Conservation (phyloP, 2,888 invertebrate species). For the Listrodromus nycthemerus region DNA sequence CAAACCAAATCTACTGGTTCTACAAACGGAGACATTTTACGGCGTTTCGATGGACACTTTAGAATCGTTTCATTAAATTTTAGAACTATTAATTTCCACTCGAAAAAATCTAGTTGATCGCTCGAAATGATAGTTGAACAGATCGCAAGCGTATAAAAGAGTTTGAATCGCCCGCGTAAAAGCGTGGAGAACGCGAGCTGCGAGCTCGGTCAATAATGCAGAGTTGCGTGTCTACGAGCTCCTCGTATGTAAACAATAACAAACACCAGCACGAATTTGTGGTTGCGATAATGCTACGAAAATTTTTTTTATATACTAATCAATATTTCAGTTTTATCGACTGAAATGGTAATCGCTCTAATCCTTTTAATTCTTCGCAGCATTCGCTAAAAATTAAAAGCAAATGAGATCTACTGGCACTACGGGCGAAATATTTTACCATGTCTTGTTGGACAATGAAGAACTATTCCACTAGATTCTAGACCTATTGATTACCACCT, state of each 20-base stretch:
- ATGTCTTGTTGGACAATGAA: background rate
- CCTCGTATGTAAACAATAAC: constrained; percentile 33
- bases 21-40: background rate
- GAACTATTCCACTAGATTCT: background rate
- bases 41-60: background rate
- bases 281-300: too few relatives aligned
- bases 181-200: background rate
- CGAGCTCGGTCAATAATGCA: constrained; percentile 45
- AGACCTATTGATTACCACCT: background rate
- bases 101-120: background rate
- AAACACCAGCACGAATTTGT: background rate
- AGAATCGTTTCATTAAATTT: background rate
- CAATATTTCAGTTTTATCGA: too few relatives aligned
- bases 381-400: background rate
- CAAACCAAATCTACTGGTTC: background rate
- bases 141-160: background rate
- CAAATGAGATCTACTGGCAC: background rate
- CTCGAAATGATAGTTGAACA: background rate
- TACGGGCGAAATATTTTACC: background rate
- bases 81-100: background rate
- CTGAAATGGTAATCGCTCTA: too few relatives aligned
- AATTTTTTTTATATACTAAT: too few relatives aligned
- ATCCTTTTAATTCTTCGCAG: too few relatives aligned
- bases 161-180: constrained; percentile 26
- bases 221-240: background rate